These are phyloP conservation scores for Mus spretus DNA, from an alignment of 2,797 vertebrate species.

Conservation along the genomic window DNA sequence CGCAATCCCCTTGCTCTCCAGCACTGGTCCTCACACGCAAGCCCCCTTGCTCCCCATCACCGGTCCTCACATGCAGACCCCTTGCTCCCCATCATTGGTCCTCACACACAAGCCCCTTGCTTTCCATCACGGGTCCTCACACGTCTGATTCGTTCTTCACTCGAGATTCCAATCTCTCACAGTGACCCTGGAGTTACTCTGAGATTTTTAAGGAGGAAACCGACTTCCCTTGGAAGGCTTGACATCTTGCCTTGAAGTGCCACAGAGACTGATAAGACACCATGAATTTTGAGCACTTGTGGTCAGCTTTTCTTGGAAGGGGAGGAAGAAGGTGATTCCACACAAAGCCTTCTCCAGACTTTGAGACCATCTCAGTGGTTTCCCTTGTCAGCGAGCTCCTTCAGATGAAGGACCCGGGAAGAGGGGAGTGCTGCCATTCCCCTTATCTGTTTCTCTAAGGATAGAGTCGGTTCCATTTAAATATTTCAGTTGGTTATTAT, in stretches of 20 bases:
- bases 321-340: background rate
- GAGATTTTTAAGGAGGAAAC: constrained; percentile 56
- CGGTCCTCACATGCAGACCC: background rate
- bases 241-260: constrained; percentile 21
- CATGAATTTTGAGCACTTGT: constrained; percentile 57
- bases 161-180: background rate
- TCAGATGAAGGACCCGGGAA: constrained; percentile 20
- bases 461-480: constrained; percentile 66
- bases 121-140: background rate
- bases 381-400: background rate
- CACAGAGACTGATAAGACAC: constrained; percentile 59
- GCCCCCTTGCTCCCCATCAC: too few relatives aligned
- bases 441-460: constrained; percentile 57
- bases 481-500: constrained; percentile 62
- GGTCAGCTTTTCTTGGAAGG: constrained; percentile 67
- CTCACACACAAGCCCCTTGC: background rate
- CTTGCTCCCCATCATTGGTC: background rate
- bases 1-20: too few relatives aligned
- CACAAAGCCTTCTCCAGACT: background rate
- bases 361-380: background rate
- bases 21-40: too few relatives aligned
- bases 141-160: background rate
- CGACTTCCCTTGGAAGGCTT: constrained; percentile 64
- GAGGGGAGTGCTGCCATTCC: constrained; percentile 3
- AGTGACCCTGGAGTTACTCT: background rate